Evolutionary conservation across 2,888 invertebrate genomes (phyloP), one percentile per base, ranked within the genome.

Genomic region (Pimpla rufipes): DNA sequence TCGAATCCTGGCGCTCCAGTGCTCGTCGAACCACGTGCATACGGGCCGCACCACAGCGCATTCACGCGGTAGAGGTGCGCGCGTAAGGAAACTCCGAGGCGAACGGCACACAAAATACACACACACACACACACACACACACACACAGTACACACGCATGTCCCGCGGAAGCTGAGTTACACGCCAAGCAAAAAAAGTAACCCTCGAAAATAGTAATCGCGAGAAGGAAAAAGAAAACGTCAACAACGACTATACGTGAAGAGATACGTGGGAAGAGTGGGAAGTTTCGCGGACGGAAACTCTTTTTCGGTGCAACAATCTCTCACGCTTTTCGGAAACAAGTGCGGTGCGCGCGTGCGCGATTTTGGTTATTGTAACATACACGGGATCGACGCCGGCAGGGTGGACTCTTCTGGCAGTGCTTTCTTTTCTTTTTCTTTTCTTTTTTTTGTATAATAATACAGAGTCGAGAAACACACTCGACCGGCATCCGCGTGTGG

Each of bases 41-140:
- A 81, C 83, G 75, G 77, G 81, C 77, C 50, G 57, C 40, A 40
- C 52, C 75, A 21, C 42, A 74, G 37, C 82, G 77, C 90, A 90
- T 89, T 90, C 87, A 85, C 89, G 85, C 89, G 87, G 70, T 75
- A 84, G 83, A 85, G 83, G 86, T 74, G 83, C 84, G 81, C 83
- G 87, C 85, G 88, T 64, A 80, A 81, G 80, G 74, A 83, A 62
- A 50, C 21, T 47, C 6, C 10, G 13, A 16, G 40, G 23, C 52
- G 13, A 73, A 37, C 37, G 4, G 40, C n/a, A 29, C n/a, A n/a
- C n/a, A n/a, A n/a, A n/a, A n/a, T n/a, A 59, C 5, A 52, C n/a
- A 29, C 59, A 37, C 16, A 37, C 40, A 37, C 7, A 23, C 29
- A 21, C 7, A 13, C n/a, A 40, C 0, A 40, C 5, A 21, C 18